phyloP scores from a whole-genome alignment of 2,888 invertebrate species.

The Ceramica pisi region DNA sequence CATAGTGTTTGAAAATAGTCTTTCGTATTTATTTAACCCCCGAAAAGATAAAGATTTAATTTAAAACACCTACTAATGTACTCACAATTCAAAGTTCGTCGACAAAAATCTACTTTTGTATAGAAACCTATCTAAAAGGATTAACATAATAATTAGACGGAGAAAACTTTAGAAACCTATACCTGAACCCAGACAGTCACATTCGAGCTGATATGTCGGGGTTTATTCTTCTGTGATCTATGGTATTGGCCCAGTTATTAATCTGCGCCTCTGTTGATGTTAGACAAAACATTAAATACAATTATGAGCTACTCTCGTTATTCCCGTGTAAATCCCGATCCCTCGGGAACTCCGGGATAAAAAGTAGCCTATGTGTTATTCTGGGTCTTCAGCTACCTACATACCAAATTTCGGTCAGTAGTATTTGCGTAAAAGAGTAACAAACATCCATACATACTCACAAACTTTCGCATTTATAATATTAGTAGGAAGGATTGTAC shows the following conservation, averaged over 20 bases:
- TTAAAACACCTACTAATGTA: conserved; percentile 9
- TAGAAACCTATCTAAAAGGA: conserved; percentile 41
- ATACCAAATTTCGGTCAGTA: too few species aligned
- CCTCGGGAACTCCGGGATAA: too few species aligned
- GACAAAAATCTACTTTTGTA: conserved; percentile 18
- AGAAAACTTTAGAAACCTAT: conserved; percentile 69
- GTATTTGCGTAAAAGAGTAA: too few species aligned
- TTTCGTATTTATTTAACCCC: background rate
- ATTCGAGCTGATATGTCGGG: conserved; percentile 59
- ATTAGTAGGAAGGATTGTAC: too few species aligned
- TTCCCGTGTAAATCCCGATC: too few species aligned
- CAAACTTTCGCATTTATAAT: too few species aligned
- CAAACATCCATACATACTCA: too few species aligned
- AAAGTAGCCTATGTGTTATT: too few species aligned
- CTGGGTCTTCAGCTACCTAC: too few species aligned
- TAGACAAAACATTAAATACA: background rate
- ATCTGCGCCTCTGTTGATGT: background rate
- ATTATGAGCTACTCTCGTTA: too few species aligned
- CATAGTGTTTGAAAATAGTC: background rate
- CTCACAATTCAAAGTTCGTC: background rate
- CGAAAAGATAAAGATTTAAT: background rate
- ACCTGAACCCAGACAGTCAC: conserved; percentile 68
- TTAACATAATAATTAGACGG: conserved; percentile 50
- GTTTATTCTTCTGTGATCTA: conserved; percentile 47
- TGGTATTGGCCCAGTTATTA: conserved; percentile 1